Conservation (phyloP, 2,113 vertebrate genomes). For the Alouatta palliata region DNA sequence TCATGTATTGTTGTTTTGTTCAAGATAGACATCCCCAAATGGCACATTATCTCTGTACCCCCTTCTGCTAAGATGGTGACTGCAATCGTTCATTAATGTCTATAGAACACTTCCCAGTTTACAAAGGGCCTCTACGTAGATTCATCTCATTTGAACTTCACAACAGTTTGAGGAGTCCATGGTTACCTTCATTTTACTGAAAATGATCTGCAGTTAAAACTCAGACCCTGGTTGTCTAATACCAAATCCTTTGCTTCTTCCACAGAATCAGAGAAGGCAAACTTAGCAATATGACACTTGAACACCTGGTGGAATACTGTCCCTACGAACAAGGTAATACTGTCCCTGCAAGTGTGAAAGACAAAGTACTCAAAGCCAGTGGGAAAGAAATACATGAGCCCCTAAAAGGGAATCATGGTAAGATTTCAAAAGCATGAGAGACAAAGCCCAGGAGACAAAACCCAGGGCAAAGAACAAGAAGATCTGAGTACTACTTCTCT, state of each 20-base stretch:
- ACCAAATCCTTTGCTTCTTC: not conserved
- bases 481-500: not conserved
- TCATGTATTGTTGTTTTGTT: not conserved
- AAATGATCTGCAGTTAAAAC: not conserved
- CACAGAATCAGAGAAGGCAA: not conserved
- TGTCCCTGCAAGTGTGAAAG: not conserved
- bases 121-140: not conserved
- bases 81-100: not conserved
- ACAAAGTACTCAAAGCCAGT: not conserved
- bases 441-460: not conserved
- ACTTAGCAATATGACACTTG: not conserved
- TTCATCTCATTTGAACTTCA: not conserved
- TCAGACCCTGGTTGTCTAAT: not conserved
- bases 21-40: not conserved
- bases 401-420: not conserved
- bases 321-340: too few species aligned
- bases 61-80: not conserved
- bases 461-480: not conserved
- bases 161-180: not conserved
- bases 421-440: not conserved
- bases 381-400: not conserved
- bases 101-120: not conserved
- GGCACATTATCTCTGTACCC: not conserved
- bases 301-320: rapidly evolving
- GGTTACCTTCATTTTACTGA: not conserved